phyloP scores from a whole-genome alignment of 2,888 invertebrate genomes.

The Chironomus riparius region DNA sequence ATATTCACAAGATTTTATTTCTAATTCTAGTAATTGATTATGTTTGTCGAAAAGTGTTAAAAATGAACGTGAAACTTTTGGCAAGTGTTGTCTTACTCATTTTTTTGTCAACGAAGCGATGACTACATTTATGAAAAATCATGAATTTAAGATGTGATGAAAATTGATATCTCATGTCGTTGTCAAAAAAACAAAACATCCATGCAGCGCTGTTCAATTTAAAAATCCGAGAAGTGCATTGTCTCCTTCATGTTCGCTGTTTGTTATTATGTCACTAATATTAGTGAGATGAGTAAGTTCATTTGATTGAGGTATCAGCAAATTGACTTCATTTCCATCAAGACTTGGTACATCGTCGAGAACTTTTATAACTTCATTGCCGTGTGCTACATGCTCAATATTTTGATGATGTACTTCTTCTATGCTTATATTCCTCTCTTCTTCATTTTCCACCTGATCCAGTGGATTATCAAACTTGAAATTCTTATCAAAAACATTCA shows the following conservation, averaged over 20 bases:
- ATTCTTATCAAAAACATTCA: slow-evolving; percentile 20
- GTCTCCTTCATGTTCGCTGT: slow-evolving; percentile 1
- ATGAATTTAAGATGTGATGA: neutral
- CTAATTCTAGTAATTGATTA: no score
- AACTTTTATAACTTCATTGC: slow-evolving; percentile 11
- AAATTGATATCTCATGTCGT: neutral
- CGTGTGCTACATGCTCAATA: neutral
- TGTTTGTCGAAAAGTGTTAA: no score
- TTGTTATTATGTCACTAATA: slow-evolving; percentile 16
- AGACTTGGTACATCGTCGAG: slow-evolving; percentile 11
- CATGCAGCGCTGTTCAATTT: neutral
- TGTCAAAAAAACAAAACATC: no score
- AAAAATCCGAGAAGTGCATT: slow-evolving; percentile 19
- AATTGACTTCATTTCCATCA: slow-evolving; percentile 21
- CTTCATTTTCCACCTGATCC: neutral
- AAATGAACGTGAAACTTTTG: no score
- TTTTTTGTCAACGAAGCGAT: no score
- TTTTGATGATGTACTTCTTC: slow-evolving; percentile 6
- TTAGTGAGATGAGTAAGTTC: slow-evolving; percentile 24
- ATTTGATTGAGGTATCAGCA: slow-evolving; percentile 9
- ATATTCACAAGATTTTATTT: no score
- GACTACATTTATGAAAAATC: neutral
- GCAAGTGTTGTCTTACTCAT: no score
- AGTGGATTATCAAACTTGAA: slow-evolving; percentile 10
- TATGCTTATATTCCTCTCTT: neutral